These are phyloP conservation scores for Cerastis rubricosa DNA, from an alignment of 2,888 invertebrate species.

Conservation along the genomic window DNA sequence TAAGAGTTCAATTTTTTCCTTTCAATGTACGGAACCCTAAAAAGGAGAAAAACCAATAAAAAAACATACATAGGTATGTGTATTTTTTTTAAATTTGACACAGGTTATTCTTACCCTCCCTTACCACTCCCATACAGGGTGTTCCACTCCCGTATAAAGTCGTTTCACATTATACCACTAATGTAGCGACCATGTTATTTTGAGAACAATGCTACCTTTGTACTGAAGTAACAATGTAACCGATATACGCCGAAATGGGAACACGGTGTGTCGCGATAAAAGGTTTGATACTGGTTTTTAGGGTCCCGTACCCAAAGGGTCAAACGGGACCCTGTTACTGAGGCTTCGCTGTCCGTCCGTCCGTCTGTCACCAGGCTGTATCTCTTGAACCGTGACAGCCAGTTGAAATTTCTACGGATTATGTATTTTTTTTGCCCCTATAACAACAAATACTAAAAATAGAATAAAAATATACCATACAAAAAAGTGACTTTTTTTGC, in stretches of 20 bases:
- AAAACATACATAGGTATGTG: not conserved
- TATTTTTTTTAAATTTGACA: conserved; percentile 1
- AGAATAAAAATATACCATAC: too few species aligned
- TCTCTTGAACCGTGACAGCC: too few species aligned
- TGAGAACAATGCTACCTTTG: conserved; percentile 48
- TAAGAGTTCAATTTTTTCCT: too few species aligned
- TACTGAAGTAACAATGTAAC: conserved; percentile 33
- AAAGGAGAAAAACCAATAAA: not conserved
- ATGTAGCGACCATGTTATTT: conserved; percentile 47
- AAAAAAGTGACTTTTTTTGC: too few species aligned
- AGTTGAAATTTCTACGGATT: too few species aligned
- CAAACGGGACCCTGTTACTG: not conserved
- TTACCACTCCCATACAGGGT: conserved; percentile 21
- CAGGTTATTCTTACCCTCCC: not conserved
- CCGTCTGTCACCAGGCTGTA: too few species aligned
- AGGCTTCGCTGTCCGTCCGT: not conserved
- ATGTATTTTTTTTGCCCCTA: too few species aligned
- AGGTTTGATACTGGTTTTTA: not conserved
- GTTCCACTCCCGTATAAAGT: conserved; percentile 10
- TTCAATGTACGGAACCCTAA: too few species aligned
- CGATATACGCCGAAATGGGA: conserved; percentile 4
- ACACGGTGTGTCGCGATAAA: not conserved
- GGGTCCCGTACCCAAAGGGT: not conserved
- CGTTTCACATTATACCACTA: conserved; percentile 27
- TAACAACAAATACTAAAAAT: too few species aligned